These are phyloP conservation scores for Neodiprion lecontei DNA, from an alignment of 1,140 invertebrate genomes.

Conservation along the genomic window DNA sequence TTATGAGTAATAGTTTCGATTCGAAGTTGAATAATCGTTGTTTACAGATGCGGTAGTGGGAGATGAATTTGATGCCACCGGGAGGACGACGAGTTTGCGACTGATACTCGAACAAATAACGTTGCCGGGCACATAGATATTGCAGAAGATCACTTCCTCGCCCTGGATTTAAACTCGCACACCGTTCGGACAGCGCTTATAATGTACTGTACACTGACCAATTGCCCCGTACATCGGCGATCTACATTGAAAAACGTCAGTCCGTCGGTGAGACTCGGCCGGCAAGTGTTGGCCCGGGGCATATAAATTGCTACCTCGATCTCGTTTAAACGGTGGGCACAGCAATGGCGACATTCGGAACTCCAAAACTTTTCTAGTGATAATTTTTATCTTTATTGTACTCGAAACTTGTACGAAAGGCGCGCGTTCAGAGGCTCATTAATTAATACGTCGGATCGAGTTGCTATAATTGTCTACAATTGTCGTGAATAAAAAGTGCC, in stretches of 20 bases:
- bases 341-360: constrained; percentile 1
- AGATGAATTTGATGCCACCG: constrained; percentile 21
- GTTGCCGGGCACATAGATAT: constrained; percentile 12
- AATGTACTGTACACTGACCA: constrained; percentile 5
- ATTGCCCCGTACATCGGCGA: neutral
- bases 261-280: neutral
- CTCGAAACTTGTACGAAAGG: neutral
- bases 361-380: neutral
- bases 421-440: neutral
- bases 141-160: constrained; percentile 18
- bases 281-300: neutral
- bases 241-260: neutral
- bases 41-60: neutral
- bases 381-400: neutral
- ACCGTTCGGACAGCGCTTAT: constrained; percentile 5
- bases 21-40: neutral
- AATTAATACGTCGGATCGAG: neutral
- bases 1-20: neutral
- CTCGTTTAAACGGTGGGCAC: neutral
- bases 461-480: too few species aligned
- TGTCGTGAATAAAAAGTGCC: too few species aligned
- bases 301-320: neutral
- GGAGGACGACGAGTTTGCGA: constrained; percentile 25
- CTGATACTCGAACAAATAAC: constrained; percentile 32
- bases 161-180: constrained; percentile 15